Evolutionary conservation across 2,888 invertebrate genomes (phyloP).

Genomic region (Perdita meconis): DNA sequence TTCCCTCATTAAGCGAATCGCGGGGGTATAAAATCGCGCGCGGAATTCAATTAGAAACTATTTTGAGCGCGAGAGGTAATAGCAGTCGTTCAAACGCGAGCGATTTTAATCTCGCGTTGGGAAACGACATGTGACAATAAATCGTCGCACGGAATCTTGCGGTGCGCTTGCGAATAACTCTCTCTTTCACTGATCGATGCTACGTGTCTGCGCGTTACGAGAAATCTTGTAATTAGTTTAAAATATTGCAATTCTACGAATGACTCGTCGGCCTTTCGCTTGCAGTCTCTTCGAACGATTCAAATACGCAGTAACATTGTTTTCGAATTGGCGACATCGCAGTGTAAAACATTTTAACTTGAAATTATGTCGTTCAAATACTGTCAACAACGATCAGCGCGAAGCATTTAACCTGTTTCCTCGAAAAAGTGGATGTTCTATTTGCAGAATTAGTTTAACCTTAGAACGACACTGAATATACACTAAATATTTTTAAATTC

Average conservation of each 20-base stretch:
- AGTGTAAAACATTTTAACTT: background rate
- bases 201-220: conserved; percentile 10
- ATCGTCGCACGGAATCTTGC: conserved; percentile 16
- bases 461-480: too few relatives aligned
- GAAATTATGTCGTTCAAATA: background rate
- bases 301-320: conserved; percentile 1
- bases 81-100: conserved; percentile 12
- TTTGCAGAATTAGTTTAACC: too few relatives aligned
- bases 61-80: conserved; percentile 9
- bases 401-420: too few relatives aligned
- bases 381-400: too few relatives aligned
- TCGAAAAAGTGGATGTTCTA: too few relatives aligned
- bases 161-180: conserved; percentile 24
- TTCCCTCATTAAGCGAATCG: too few relatives aligned
- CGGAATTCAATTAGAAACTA: conserved; percentile 36
- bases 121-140: conserved; percentile 22
- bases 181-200: conserved; percentile 40
- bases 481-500: too few relatives aligned
- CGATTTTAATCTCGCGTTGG: conserved; percentile 32
- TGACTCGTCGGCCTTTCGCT: background rate
- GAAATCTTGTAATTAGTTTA: conserved; percentile 46
- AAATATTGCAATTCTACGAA: conserved; percentile 13
- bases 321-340: background rate
- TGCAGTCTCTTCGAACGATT: background rate
- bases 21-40: conserved; percentile 16